Conservation (phyloP, 2,113 vertebrate genomes). For the Clupea harengus region DNA sequence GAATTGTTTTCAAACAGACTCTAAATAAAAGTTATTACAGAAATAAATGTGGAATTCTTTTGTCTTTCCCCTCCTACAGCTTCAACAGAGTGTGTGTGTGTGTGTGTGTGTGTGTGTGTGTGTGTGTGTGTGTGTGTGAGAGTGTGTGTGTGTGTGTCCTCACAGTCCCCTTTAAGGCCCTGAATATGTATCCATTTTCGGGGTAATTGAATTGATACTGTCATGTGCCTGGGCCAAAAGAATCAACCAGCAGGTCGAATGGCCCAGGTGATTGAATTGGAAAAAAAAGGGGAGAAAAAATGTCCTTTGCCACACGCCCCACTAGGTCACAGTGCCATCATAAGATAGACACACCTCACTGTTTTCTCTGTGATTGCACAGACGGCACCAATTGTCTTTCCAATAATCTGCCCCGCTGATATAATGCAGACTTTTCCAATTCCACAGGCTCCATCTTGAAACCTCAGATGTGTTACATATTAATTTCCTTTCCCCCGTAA, state of each 20-base stretch:
- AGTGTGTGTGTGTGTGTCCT: no score
- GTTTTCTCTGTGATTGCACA: slow-evolving; percentile 87
- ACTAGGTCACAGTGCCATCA: slow-evolving; percentile 71
- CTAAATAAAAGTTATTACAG: slow-evolving; percentile 99
- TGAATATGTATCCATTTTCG: slow-evolving; percentile 93
- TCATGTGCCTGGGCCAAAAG: slow-evolving; percentile 86
- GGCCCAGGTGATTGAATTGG: slow-evolving; percentile 87
- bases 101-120: no score
- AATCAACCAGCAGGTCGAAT: slow-evolving; percentile 84
- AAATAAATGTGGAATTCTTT: slow-evolving; percentile 92
- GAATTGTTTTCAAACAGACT: slow-evolving; percentile 97
- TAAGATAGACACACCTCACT: slow-evolving; percentile 80
- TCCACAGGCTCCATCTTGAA: slow-evolving; percentile 71
- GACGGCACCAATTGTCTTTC: slow-evolving; percentile 80
- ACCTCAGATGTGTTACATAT: slow-evolving; percentile 95
- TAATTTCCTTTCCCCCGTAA: slow-evolving; percentile 94
- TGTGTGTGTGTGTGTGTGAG: no score
- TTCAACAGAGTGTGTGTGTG: slow-evolving; percentile 62
- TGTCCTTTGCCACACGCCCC: slow-evolving; percentile 58
- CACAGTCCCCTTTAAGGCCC: slow-evolving; percentile 77
- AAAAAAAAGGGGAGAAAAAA: slow-evolving; percentile 73
- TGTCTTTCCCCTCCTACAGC: slow-evolving; percentile 73
- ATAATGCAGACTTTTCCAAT: slow-evolving; percentile 82
- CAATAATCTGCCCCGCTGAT: slow-evolving; percentile 79
- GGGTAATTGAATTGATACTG: slow-evolving; percentile 97